Conservation (phyloP, 2,888 invertebrate species). For the Drosophila austrosaltans region DNA sequence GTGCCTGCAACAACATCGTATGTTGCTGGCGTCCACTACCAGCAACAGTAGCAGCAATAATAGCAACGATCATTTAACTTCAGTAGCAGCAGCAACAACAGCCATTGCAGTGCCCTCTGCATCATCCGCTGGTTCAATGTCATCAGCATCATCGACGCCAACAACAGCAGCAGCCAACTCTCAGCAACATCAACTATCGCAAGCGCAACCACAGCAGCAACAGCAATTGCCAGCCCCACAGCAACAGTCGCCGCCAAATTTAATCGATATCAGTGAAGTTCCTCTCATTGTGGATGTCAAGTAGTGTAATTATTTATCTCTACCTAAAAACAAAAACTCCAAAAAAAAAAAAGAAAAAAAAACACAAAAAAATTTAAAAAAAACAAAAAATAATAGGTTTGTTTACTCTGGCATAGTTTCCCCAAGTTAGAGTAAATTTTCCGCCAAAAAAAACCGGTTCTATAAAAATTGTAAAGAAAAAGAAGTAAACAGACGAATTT, state of each 20-base stretch:
- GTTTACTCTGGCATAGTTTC: constrained; percentile 9
- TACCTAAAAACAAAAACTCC: constrained; percentile 23
- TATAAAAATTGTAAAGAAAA: constrained; percentile 52
- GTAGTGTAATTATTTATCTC: constrained; percentile 80
- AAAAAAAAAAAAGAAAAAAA: constrained; percentile 28
- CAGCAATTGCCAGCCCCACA: constrained; percentile 45
- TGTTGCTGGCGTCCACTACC: constrained; percentile 70
- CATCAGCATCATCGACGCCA: constrained; percentile 75
- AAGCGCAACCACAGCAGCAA: constrained; percentile 49
- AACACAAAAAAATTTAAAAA: constrained; percentile 52
- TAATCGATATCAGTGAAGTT: constrained; percentile 84
- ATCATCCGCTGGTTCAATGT: constrained; percentile 66
- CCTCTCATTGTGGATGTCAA: constrained; percentile 84
- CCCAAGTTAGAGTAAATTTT: constrained; percentile 4
- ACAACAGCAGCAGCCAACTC: constrained; percentile 52
- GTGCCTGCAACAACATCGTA: constrained; percentile 81
- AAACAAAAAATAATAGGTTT: constrained; percentile 27
- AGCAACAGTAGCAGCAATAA: constrained; percentile 44
- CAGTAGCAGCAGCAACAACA: constrained; percentile 44
- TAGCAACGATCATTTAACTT: constrained; percentile 49
- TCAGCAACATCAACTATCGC: constrained; percentile 45
- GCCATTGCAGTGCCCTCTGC: constrained; percentile 57
- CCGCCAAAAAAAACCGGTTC: constrained; percentile 19
- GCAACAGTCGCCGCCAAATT: constrained; percentile 81
- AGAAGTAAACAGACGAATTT: constrained; percentile 11